phyloP scores from a whole-genome alignment of 1,140 invertebrate genomes.

The Sitodiplosis mosellana region DNA sequence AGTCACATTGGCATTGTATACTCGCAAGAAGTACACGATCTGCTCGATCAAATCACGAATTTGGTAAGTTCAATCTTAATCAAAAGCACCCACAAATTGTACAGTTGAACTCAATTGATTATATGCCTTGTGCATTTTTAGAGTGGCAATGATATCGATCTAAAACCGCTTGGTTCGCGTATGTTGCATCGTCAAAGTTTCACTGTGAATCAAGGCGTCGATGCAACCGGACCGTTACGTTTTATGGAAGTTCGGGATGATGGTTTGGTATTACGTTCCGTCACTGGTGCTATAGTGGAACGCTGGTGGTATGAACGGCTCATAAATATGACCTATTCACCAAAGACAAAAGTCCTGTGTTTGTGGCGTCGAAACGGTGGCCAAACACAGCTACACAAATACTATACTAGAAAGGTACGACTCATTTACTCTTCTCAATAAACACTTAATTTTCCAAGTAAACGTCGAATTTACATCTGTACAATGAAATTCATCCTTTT shows the following conservation, averaged over 20 bases:
- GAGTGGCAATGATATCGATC: conserved; percentile 91
- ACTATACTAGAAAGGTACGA: conserved; percentile 92
- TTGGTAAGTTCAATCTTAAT: conserved; percentile 58
- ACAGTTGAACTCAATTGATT: too few relatives aligned
- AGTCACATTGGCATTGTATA: conserved; percentile 96
- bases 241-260: conserved; percentile 98
- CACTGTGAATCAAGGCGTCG: conserved; percentile 86
- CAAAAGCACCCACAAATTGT: too few relatives aligned
- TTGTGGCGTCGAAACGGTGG: conserved; percentile 83
- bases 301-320: conserved; percentile 98
- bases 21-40: conserved; percentile 91
- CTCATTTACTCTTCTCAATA: neutral
- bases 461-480: neutral
- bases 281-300: conserved; percentile 70
- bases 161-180: conserved; percentile 80
- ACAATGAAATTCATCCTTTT: neutral
- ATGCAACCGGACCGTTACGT: conserved; percentile 76
- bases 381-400: conserved; percentile 91
- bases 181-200: conserved; percentile 93
- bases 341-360: conserved; percentile 93
- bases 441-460: too few relatives aligned
- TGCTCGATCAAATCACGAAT: conserved; percentile 88
- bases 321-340: conserved; percentile 99
- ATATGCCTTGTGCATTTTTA: too few relatives aligned
- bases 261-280: conserved; percentile 84